phyloP scores from a whole-genome alignment of 2,797 vertebrate genomes.

The Eulemur albifrons region DNA sequence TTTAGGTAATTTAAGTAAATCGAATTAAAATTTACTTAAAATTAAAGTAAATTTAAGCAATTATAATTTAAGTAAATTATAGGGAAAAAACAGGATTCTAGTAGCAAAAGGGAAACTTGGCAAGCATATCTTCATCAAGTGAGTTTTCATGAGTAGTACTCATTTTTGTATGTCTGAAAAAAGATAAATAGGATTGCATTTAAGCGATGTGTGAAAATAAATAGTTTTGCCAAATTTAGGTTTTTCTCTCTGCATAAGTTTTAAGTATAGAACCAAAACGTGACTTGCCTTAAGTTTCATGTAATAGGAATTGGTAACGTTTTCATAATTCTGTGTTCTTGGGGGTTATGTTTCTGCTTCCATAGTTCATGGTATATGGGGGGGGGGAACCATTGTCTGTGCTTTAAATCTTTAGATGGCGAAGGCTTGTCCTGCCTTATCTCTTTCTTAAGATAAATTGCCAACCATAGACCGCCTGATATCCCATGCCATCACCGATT shows the following conservation, averaged over 20 bases:
- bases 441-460: neutral
- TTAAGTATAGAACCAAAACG: neutral
- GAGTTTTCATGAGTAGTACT: neutral
- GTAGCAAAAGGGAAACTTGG: neutral
- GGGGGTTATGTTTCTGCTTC: fast-evolving
- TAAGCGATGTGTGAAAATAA: neutral
- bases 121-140: neutral
- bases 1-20: neutral
- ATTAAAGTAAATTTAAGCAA: neutral
- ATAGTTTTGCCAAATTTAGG: neutral
- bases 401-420: neutral
- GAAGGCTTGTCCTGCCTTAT: neutral
- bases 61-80: neutral
- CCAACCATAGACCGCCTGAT: neutral
- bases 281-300: neutral
- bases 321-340: neutral
- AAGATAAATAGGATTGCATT: neutral
- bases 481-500: neutral
- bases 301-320: neutral
- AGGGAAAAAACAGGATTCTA: neutral
- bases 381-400: neutral
- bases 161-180: neutral
- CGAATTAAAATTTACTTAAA: neutral
- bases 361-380: neutral
- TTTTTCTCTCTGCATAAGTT: neutral